Conservation (phyloP, 2,797 vertebrate genomes). For the Protonibea diacanthus region DNA sequence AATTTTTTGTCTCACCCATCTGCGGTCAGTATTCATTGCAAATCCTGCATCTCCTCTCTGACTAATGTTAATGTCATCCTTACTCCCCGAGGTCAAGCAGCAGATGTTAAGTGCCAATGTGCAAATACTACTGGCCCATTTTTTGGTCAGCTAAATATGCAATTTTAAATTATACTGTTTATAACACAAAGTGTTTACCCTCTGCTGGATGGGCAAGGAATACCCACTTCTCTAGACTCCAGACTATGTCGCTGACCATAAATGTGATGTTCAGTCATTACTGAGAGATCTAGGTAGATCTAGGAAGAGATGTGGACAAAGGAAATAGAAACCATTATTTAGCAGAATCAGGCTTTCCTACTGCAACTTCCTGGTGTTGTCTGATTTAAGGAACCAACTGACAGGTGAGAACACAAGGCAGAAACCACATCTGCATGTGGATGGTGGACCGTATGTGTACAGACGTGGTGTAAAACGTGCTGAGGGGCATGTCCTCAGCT, state of each 20-base stretch:
- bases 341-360: not conserved
- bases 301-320: not conserved
- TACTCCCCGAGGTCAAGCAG: no score
- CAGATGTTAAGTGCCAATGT: no score
- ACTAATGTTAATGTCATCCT: no score
- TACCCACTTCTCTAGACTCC: no score
- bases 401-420: not conserved
- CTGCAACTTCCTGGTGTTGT: constrained; percentile 3
- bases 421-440: constrained; percentile 14
- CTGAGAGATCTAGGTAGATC: not conserved
- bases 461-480: not conserved
- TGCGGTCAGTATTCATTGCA: no score
- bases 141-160: no score
- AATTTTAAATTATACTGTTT: no score
- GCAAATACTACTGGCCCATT: no score
- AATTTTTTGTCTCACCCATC: no score
- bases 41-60: no score
- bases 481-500: constrained; percentile 14
- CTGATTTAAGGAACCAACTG: constrained; percentile 13
- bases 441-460: not conserved
- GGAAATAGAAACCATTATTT: not conserved
- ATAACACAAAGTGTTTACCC: no score
- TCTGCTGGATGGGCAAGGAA: no score
- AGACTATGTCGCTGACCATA: not conserved
- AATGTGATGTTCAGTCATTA: not conserved